A percentile compares a stretch with the other conserved stretches of the same genome.
Evolutionary conservation across 2,888 invertebrate genomes (phyloP).

Genomic region (Macrosiphum euphorbiae): DNA sequence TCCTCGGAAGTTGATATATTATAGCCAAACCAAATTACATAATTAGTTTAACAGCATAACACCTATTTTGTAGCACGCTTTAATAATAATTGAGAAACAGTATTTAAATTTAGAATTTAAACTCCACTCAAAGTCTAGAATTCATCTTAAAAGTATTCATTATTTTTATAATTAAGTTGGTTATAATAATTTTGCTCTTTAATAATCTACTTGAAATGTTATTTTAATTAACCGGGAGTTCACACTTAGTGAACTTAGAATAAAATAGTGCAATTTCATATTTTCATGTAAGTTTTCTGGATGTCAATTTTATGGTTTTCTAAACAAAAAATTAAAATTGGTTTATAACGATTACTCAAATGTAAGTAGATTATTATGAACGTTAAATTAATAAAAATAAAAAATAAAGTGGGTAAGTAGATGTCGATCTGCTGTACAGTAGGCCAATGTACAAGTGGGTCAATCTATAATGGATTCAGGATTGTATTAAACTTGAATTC

Average conservation of each 20-base stretch:
- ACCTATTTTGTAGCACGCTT: background rate
- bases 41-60: background rate
- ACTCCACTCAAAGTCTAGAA: background rate
- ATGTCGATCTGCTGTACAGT: no score
- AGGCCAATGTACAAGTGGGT: no score
- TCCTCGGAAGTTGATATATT: background rate
- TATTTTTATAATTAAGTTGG: background rate
- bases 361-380: background rate
- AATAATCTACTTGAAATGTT: background rate
- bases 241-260: background rate
- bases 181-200: background rate
- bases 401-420: background rate
- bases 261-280: background rate
- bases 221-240: background rate
- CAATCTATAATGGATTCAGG: no score
- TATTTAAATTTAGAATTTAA: conserved; percentile 7
- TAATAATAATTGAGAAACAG: background rate
- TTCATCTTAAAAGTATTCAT: background rate
- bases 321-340: background rate
- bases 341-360: background rate
- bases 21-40: background rate
- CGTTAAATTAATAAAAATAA: background rate
- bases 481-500: no score
- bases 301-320: background rate
- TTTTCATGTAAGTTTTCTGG: background rate